Evolutionary conservation across 2,888 invertebrate genomes (phyloP), one percentile per base, ranked within the genome.

Genomic region (Malthinus seriepunctatus): DNA sequence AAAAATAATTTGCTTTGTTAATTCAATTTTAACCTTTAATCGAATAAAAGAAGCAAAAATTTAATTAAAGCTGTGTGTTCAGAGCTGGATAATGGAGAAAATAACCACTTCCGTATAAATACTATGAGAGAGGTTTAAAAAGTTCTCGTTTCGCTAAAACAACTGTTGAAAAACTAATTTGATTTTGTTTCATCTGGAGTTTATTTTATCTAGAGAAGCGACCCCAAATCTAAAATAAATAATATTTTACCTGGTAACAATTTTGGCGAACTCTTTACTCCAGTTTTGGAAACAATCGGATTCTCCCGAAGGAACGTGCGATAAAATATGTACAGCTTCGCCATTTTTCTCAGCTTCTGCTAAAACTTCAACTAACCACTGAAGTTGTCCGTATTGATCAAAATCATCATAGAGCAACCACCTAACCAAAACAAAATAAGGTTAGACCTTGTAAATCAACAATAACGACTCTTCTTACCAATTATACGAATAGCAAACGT

Each of bases 311-410:
- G 92, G 91, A 45, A 94, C 86, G 70, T 96, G 95, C 0, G 88
- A 85, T 33, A 95, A 77, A 46, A 96, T 87, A 71, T 95, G 94
- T 0, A 95, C 95, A 69, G 54, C 49, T 72, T 93, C 92, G 0
- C 83, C 82, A 1, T 83, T 83, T 33, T 77, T 71, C 75, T 96
- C 95, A 0, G 95, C 91, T 57, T 84, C 79, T 50, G 84, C 78
- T 2, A 96, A 79, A 45, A 89, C 88, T 6, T 85, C 78, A 1
- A 89, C 84, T 34, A 96, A 76, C 95, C 95, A 96, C 51, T 87
- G 83, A 58, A 96, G 79, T 75, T 94, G 91, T 3, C 81, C 85
- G 62, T 86, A 85, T 0, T 89, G 86, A 69, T 92, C 90, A 11
- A 78, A 73, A 1, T 89, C 88, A 67, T 91, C 65, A 44, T 65